These are phyloP conservation scores for Drosophila sturtevanti DNA, from an alignment of 1,140 invertebrate genomes.

Conservation along the genomic window DNA sequence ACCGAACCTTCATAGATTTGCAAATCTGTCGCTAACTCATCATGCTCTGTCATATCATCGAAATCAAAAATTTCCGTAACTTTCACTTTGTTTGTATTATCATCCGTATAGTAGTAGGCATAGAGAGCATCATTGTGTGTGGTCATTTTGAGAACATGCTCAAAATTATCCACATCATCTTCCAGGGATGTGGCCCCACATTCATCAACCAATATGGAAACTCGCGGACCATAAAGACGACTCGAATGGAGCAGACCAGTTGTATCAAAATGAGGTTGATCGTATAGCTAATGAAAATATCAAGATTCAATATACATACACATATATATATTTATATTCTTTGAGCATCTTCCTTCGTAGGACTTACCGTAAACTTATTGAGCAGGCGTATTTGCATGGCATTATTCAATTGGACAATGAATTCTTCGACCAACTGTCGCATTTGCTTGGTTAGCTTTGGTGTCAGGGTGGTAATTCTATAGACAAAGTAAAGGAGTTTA, in stretches of 20 bases:
- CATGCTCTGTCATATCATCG: slow-evolving; percentile 88
- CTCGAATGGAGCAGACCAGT: slow-evolving; percentile 76
- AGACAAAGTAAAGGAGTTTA: background rate
- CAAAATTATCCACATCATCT: slow-evolving; percentile 89
- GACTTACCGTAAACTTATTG: slow-evolving; percentile 73
- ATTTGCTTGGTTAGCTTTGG: slow-evolving; percentile 76
- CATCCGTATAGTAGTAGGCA: slow-evolving; percentile 95
- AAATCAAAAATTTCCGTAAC: slow-evolving; percentile 91
- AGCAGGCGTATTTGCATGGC: slow-evolving; percentile 69
- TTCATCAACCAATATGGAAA: slow-evolving; percentile 79
- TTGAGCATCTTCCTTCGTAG: background rate
- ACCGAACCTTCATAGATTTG: slow-evolving; percentile 63
- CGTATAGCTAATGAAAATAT: slow-evolving; percentile 56
- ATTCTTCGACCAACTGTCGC: slow-evolving; percentile 59
- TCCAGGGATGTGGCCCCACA: slow-evolving; percentile 63
- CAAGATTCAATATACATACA: too few species aligned
- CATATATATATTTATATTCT: too few species aligned
- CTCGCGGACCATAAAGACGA: slow-evolving; percentile 71
- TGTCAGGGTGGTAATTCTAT: slow-evolving; percentile 67
- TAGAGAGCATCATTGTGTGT: slow-evolving; percentile 93
- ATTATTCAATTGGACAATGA: slow-evolving; percentile 68
- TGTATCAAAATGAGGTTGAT: slow-evolving; percentile 77
- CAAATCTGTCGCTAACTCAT: slow-evolving; percentile 79
- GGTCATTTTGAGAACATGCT: slow-evolving; percentile 92
- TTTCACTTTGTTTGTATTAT: slow-evolving; percentile 91